These are phyloP conservation scores for Rhadinocentrus ornatus DNA, from an alignment of 2,797 vertebrate genomes.

Conservation along the genomic window DNA sequence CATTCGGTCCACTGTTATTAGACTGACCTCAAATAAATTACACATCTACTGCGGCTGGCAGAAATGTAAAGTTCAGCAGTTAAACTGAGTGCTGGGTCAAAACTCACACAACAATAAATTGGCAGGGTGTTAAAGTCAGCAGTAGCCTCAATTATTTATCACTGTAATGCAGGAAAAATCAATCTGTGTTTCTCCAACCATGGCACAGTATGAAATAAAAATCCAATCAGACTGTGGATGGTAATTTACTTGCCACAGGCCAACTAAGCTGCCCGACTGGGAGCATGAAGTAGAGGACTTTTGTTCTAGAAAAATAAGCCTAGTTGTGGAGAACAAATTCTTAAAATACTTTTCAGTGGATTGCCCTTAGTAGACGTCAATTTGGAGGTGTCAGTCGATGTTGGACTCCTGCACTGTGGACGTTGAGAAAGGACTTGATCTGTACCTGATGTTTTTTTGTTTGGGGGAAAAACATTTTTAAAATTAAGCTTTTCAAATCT, in stretches of 20 bases:
- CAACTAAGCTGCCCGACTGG: conserved; percentile 49
- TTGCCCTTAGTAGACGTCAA: conserved; percentile 49
- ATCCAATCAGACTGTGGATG: conserved; percentile 30
- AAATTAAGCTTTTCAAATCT: conserved; percentile 12
- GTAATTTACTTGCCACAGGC: conserved; percentile 56
- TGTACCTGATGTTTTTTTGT: conserved; percentile 31
- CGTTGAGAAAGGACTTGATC: background rate
- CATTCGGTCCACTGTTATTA: conserved; percentile 4
- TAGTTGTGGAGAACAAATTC: conserved; percentile 41
- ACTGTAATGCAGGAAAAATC: conserved; percentile 46
- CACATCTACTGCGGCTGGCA: conserved; percentile 6
- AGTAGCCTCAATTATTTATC: conserved; percentile 58
- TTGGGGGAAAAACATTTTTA: conserved; percentile 10
- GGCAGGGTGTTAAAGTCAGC: conserved; percentile 45
- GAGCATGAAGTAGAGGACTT: conserved; percentile 23
- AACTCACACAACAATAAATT: conserved; percentile 27
- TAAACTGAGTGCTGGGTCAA: conserved; percentile 5
- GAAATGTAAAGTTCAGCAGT: conserved; percentile 12
- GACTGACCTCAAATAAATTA: conserved; percentile 29
- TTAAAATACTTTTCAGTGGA: conserved; percentile 46
- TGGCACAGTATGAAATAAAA: conserved; percentile 49
- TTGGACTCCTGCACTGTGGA: conserved; percentile 30
- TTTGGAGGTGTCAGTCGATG: conserved; percentile 39
- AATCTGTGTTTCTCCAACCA: conserved; percentile 17
- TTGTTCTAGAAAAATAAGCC: conserved; percentile 53